Percentiles rank a stretch among this genome's conserved stretches.
Conservation (phyloP, 2,888 invertebrate genomes). For the Andrena flavipes region DNA sequence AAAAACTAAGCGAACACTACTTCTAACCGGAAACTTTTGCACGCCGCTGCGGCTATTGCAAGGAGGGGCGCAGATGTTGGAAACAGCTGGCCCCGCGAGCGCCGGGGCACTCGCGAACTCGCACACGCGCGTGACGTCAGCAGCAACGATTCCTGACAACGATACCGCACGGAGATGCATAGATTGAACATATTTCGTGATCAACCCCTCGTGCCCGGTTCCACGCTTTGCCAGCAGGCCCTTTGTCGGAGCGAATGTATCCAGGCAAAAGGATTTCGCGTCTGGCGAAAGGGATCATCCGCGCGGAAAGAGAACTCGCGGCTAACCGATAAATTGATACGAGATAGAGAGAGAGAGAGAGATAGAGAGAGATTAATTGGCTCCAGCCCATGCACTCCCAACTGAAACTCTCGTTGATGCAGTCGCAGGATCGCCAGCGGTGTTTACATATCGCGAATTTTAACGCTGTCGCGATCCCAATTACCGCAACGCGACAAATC, state of each 20-base stretch:
- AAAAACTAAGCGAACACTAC: background rate
- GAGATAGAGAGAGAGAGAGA: conserved; percentile 9
- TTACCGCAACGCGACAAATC: background rate
- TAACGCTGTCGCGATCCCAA: conserved; percentile 9
- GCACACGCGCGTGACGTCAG: conserved; percentile 74
- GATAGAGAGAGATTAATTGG: conserved; percentile 47
- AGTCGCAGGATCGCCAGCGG: conserved; percentile 15
- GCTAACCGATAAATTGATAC: conserved; percentile 52
- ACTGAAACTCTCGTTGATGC: background rate
- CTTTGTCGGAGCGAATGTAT: conserved; percentile 54
- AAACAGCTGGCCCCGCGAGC: conserved; percentile 75
- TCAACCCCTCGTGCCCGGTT: background rate
- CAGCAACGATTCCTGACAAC: conserved; percentile 57
- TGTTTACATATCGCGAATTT: conserved; percentile 38
- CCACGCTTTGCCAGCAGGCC: background rate
- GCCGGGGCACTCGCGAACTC: background rate
- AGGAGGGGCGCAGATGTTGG: conserved; percentile 75
- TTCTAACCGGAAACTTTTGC: conserved; percentile 22
- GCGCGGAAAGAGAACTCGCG: conserved; percentile 38
- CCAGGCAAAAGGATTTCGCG: conserved; percentile 42
- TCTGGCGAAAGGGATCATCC: conserved; percentile 44
- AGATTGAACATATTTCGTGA: conserved; percentile 74
- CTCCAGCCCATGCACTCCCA: background rate
- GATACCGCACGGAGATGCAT: conserved; percentile 72
- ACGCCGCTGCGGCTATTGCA: conserved; percentile 43